Conservation (phyloP, 1,140 invertebrate species). For the Hylyphantes graminicola region DNA sequence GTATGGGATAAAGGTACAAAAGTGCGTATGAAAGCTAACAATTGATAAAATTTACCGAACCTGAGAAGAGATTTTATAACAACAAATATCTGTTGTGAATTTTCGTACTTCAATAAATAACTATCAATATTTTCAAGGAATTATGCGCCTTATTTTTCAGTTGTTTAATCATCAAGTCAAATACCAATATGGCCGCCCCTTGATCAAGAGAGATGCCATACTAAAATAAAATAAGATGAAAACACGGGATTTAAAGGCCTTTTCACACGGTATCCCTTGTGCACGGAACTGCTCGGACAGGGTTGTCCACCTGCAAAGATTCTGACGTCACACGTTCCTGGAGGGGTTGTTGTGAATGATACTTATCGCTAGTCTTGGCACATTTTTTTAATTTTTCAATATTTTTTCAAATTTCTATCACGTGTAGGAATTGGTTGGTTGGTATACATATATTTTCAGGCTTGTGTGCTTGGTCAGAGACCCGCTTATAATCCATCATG, state of each 20-base stretch:
- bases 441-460: too few relatives aligned
- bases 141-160: not conserved
- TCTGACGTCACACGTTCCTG: too few relatives aligned
- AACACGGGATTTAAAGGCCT: not conserved
- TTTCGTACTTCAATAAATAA: not conserved
- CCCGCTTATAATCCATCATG: too few relatives aligned
- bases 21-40: not conserved
- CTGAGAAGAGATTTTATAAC: not conserved
- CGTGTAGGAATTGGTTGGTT: too few relatives aligned
- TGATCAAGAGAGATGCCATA: slow-evolving; percentile 7
- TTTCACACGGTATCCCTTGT: too few relatives aligned
- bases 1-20: slow-evolving; percentile 6
- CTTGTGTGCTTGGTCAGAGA: too few relatives aligned
- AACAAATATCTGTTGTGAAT: not conserved
- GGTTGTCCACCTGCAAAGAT: too few relatives aligned
- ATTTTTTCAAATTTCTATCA: too few relatives aligned
- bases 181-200: slow-evolving; percentile 36
- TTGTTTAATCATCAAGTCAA: slow-evolving; percentile 25
- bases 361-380: too few relatives aligned
- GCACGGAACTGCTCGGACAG: too few relatives aligned
- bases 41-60: not conserved
- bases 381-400: too few relatives aligned
- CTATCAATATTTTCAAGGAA: not conserved
- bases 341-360: too few relatives aligned
- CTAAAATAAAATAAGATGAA: not conserved